phyloP scores from a whole-genome alignment of 1,140 invertebrate species.

The Zaprionus tsacasi region DNA sequence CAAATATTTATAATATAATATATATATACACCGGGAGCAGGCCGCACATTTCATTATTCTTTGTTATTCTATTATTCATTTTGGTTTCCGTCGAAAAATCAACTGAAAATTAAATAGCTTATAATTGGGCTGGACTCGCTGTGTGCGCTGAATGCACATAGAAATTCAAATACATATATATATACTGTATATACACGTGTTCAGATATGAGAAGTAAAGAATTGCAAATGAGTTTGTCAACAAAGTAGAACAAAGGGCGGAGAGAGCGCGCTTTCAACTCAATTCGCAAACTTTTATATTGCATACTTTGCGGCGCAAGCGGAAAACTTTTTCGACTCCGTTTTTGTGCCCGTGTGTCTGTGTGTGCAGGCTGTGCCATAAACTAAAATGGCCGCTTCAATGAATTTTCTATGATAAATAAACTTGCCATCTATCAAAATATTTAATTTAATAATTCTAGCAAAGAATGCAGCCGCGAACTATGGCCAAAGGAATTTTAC shows the following conservation, averaged over 20 bases:
- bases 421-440: slow-evolving; percentile 23
- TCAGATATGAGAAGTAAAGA: slow-evolving; percentile 38
- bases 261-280: slow-evolving; percentile 18
- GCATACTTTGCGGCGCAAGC: slow-evolving; percentile 36
- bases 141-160: slow-evolving; percentile 17
- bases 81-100: slow-evolving; percentile 56
- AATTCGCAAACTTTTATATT: slow-evolving; percentile 44
- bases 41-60: slow-evolving; percentile 41
- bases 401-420: slow-evolving; percentile 32
- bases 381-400: slow-evolving; percentile 23
- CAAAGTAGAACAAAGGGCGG: slow-evolving; percentile 38
- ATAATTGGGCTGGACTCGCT: slow-evolving; percentile 66
- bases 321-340: slow-evolving; percentile 15
- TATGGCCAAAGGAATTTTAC: slow-evolving; percentile 9
- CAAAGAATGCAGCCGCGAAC: slow-evolving; percentile 6
- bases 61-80: slow-evolving; percentile 59
- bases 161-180: slow-evolving; percentile 5
- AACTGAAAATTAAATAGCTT: slow-evolving; percentile 47
- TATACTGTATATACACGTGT: slow-evolving; percentile 24
- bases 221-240: slow-evolving; percentile 66
- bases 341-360: slow-evolving; percentile 2
- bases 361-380: background rate
- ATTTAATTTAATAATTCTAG: slow-evolving; percentile 22
- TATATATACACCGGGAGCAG: slow-evolving; percentile 12
- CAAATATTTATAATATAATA: slow-evolving; percentile 45